A percentile compares a stretch with the other conserved stretches of the same genome.
Evolutionary conservation across 2,797 vertebrate genomes (phyloP).

Genomic region (Eulemur mongoz): DNA sequence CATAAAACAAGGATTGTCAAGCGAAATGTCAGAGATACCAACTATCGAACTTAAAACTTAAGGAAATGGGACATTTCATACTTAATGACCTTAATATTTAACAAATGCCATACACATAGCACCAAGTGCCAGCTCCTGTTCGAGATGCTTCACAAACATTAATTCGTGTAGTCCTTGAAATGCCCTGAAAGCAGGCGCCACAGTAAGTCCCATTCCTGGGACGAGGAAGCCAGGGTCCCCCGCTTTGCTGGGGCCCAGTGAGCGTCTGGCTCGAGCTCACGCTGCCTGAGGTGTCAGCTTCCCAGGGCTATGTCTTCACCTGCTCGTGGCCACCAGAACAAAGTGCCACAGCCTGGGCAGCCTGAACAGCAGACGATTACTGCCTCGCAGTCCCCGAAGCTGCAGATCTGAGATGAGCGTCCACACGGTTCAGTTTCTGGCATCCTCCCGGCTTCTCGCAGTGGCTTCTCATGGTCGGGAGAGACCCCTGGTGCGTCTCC

Average conservation of each 20-base stretch:
- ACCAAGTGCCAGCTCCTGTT: no score
- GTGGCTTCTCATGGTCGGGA: fast-evolving
- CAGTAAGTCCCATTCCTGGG: background rate
- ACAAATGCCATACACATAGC: background rate
- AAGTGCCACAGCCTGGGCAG: background rate
- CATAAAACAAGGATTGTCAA: no score
- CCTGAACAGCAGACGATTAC: background rate
- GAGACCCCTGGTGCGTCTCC: background rate
- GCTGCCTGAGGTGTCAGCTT: background rate
- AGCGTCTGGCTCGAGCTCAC: background rate
- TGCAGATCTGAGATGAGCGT: background rate
- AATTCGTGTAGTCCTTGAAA: no score
- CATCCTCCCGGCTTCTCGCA: background rate
- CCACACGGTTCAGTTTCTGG: background rate
- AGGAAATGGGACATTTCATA: no score
- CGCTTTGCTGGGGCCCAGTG: fast-evolving
- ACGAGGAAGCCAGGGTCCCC: fast-evolving
- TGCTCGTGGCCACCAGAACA: background rate
- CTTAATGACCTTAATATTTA: background rate
- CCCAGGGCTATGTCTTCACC: background rate
- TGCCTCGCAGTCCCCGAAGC: background rate
- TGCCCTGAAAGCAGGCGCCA: background rate
- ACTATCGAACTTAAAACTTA: no score
- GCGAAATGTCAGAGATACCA: no score
- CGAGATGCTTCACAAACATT: background rate